Percentiles rank a stretch among this genome's conserved stretches.
These are phyloP conservation scores for Microtus obscurus DNA, from an alignment of 2,797 vertebrate species.

Conservation along the genomic window DNA sequence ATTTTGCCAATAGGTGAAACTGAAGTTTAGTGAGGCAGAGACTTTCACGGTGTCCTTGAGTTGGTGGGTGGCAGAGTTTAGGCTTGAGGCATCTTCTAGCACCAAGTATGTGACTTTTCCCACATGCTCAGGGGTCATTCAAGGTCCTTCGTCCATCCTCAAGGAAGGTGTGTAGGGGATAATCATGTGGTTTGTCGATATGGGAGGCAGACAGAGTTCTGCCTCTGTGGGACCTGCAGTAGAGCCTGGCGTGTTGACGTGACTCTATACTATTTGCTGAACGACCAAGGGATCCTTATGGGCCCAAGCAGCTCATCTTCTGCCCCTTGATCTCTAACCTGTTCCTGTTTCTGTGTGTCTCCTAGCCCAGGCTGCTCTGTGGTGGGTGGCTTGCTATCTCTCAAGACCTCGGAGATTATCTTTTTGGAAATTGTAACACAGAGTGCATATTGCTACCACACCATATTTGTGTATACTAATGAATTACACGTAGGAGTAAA, in stretches of 20 bases:
- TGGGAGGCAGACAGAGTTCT: background rate
- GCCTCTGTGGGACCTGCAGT: background rate
- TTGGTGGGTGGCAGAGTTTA: background rate
- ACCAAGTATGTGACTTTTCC: background rate
- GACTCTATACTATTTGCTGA: background rate
- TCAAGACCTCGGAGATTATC: conserved; percentile 47
- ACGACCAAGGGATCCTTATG: too few species aligned
- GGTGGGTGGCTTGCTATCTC: conserved; percentile 16
- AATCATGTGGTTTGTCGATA: background rate
- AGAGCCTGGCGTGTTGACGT: background rate
- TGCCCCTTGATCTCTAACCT: background rate
- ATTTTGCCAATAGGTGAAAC: background rate
- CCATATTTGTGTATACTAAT: conserved; percentile 72
- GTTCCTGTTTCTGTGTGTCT: background rate
- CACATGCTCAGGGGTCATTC: background rate
- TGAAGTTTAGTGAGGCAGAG: background rate
- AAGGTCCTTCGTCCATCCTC: background rate
- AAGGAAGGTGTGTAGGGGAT: background rate
- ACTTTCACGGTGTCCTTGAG: background rate
- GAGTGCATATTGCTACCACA: conserved; percentile 48
- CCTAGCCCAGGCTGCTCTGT: background rate
- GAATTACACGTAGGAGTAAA: conserved; percentile 78
- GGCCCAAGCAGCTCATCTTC: background rate
- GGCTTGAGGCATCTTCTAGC: background rate
- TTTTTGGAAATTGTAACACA: conserved; percentile 68